phyloP scores from a whole-genome alignment of 2,888 invertebrate species.

The Cordylochernes scorpioides region DNA sequence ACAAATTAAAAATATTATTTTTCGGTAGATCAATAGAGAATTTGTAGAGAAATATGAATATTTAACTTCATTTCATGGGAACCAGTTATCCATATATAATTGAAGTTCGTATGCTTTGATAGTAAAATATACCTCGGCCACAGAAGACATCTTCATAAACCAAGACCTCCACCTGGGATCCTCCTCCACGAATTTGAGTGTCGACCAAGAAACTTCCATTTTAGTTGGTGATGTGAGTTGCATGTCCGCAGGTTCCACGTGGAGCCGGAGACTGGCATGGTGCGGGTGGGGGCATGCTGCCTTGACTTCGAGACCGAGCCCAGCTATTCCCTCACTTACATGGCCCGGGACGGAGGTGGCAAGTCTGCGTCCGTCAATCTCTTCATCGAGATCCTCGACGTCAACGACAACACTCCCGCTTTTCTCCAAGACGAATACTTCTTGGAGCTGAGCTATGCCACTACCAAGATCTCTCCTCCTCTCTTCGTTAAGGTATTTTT shows the following conservation, averaged over 20 bases:
- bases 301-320: conserved; percentile 54
- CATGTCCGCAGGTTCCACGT: conserved; percentile 31
- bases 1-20: no score
- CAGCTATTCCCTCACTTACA: conserved; percentile 46
- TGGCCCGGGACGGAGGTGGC: conserved; percentile 54
- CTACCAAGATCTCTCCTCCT: conserved; percentile 46
- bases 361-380: conserved; percentile 35
- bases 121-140: no score
- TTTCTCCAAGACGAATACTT: conserved; percentile 43
- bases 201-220: no score
- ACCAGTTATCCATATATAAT: no score
- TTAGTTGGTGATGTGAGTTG: conserved; percentile 5
- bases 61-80: no score
- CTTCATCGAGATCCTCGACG: conserved; percentile 39
- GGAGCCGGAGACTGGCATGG: conserved; percentile 35
- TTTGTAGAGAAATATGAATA: no score
- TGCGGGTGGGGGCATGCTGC: conserved; percentile 30
- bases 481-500: conserved; percentile 34
- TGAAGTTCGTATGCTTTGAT: no score
- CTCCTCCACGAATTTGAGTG: no score
- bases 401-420: conserved; percentile 45
- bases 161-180: no score
- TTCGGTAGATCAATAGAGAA: no score
- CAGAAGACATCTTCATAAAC: no score
- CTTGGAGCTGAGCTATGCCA: conserved; percentile 45